Evolutionary conservation across 2,797 vertebrate species (phyloP).

Genomic region (Falco cherrug): DNA sequence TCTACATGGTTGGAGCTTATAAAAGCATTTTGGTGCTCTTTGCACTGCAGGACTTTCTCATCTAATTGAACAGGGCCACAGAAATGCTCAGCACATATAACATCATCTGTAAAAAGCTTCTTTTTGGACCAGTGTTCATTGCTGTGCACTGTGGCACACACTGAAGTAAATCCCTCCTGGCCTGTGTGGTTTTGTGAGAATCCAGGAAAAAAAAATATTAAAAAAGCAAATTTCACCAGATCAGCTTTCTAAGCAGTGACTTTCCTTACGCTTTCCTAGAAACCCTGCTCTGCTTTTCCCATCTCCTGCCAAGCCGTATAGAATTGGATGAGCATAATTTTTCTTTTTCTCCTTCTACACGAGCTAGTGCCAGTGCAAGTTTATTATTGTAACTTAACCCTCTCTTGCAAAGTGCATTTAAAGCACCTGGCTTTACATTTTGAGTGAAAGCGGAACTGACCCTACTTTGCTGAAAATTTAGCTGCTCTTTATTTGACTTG

Average conservation of each 20-base stretch:
- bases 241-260: conserved; percentile 61
- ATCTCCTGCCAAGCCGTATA: conserved; percentile 53
- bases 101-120: conserved; percentile 12
- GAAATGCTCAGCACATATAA: background rate
- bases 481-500: conserved; percentile 20
- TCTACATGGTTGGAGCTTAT: background rate
- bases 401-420: conserved; percentile 38
- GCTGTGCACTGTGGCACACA: background rate
- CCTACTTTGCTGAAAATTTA: background rate
- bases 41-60: background rate
- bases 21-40: background rate
- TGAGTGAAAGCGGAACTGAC: conserved; percentile 7
- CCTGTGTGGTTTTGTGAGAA: conserved; percentile 19
- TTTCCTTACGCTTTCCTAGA: conserved; percentile 60
- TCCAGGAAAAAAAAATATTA: conserved; percentile 3
- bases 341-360: background rate
- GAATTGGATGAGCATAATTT: conserved; percentile 59
- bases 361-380: conserved; percentile 12
- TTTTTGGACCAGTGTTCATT: background rate
- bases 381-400: conserved; percentile 66
- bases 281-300: conserved; percentile 64
- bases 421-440: conserved; percentile 38
- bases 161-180: conserved; percentile 40
- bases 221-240: conserved; percentile 35
- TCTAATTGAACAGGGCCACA: background rate